phyloP scores from a whole-genome alignment of 2,888 invertebrate species.

The Hartigia nigra region DNA sequence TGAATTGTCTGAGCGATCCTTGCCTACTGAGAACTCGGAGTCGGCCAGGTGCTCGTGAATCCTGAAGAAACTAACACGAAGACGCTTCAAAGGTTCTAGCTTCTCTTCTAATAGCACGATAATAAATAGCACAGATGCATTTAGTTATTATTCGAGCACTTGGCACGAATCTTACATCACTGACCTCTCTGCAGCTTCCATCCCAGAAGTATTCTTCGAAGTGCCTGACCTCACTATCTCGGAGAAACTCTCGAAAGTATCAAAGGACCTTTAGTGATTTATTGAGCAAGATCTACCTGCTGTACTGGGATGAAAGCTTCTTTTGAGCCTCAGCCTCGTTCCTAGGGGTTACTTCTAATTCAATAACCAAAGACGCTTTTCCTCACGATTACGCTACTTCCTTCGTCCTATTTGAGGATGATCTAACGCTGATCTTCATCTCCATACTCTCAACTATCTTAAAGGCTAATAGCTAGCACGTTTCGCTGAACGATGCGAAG shows the following conservation, averaged over 20 bases:
- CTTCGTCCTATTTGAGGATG: too few species aligned
- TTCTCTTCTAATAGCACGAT: neutral
- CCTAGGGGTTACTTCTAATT: neutral
- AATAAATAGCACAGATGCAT: neutral
- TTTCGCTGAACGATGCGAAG: neutral
- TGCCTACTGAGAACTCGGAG: neutral
- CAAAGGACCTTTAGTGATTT: neutral
- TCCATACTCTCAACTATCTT: neutral
- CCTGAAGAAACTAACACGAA: slow-evolving; percentile 9
- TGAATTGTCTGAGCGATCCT: neutral
- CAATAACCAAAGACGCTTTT: neutral
- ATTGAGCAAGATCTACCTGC: neutral
- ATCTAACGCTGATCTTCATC: too few species aligned
- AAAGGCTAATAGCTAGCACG: neutral
- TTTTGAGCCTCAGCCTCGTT: neutral
- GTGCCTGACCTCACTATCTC: neutral
- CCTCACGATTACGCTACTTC: neutral
- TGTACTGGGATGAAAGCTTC: neutral
- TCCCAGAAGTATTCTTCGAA: slow-evolving; percentile 3
- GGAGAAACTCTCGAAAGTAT: neutral
- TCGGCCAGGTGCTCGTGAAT: neutral
- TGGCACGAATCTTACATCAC: neutral
- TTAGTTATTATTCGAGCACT: neutral
- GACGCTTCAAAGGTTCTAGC: slow-evolving; percentile 11
- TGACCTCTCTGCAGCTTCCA: neutral